Percentiles rank a stretch among this genome's conserved stretches.
phyloP scores from a whole-genome alignment of 2,797 vertebrate species.

The Varecia variegata region DNA sequence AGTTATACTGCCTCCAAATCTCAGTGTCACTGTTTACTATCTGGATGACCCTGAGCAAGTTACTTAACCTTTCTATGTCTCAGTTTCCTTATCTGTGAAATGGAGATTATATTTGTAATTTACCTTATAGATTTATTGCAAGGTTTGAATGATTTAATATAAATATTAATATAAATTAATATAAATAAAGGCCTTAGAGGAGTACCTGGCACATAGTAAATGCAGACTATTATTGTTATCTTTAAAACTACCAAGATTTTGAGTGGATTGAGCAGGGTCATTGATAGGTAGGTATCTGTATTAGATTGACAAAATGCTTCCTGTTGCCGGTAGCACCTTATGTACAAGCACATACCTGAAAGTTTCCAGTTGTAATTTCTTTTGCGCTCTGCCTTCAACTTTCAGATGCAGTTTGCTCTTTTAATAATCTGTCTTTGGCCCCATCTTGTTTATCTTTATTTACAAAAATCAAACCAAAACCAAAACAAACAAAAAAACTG shows the following conservation, averaged over 20 bases:
- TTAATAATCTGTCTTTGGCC: background rate
- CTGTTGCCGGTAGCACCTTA: background rate
- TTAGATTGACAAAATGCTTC: background rate
- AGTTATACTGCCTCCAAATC: background rate
- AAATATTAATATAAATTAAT: background rate
- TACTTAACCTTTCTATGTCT: background rate
- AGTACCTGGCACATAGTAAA: background rate
- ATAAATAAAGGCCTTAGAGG: background rate
- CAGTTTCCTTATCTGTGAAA: slow-evolving; percentile 21
- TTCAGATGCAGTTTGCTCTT: slow-evolving; percentile 9
- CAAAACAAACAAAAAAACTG: background rate
- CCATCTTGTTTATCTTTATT: background rate
- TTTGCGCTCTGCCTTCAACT: background rate
- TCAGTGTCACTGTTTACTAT: background rate
- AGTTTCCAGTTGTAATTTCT: background rate
- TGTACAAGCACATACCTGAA: background rate
- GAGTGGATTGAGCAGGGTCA: background rate
- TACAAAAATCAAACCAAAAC: background rate
- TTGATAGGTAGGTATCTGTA: background rate
- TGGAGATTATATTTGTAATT: background rate
- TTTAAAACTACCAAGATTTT: slow-evolving; percentile 1
- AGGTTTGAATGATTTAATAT: background rate
- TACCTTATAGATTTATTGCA: background rate
- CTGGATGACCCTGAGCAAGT: background rate
- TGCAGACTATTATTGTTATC: background rate